Evolutionary conservation across 1,140 invertebrate genomes (phyloP).

Genomic region (Ectropis grisescens): DNA sequence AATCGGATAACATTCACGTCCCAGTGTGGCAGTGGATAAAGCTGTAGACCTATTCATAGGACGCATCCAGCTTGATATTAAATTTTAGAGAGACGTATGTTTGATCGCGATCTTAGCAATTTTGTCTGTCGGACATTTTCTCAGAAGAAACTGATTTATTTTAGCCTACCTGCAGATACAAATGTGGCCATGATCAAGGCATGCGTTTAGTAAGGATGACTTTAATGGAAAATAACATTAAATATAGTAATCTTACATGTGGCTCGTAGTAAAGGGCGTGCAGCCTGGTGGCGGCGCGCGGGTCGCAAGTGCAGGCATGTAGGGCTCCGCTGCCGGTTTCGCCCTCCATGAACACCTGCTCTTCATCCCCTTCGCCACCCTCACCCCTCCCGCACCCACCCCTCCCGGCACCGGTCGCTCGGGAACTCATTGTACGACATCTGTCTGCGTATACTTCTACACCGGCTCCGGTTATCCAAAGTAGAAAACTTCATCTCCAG

Average conservation of each 20-base stretch:
- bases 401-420: slow-evolving; percentile 38
- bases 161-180: no score
- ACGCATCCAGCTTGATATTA: no score
- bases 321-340: slow-evolving; percentile 40
- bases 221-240: no score
- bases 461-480: slow-evolving; percentile 54
- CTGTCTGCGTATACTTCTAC: slow-evolving; percentile 54
- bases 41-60: no score
- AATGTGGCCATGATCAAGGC: no score
- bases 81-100: no score
- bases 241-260: slow-evolving; percentile 47
- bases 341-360: slow-evolving; percentile 45
- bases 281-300: slow-evolving; percentile 36
- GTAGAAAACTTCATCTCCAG: slow-evolving; percentile 55
- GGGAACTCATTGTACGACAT: slow-evolving; percentile 62
- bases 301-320: slow-evolving; percentile 52
- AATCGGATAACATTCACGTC: no score
- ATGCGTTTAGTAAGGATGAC: no score
- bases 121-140: no score
- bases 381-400: slow-evolving; percentile 44
- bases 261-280: slow-evolving; percentile 59
- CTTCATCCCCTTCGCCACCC: slow-evolving; percentile 39
- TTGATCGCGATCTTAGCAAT: no score
- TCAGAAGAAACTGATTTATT: no score
- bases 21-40: no score